These are phyloP conservation scores for Porites evermanni DNA, from an alignment of 92 coral and sea anemone genomes.

Conservation along the genomic window DNA sequence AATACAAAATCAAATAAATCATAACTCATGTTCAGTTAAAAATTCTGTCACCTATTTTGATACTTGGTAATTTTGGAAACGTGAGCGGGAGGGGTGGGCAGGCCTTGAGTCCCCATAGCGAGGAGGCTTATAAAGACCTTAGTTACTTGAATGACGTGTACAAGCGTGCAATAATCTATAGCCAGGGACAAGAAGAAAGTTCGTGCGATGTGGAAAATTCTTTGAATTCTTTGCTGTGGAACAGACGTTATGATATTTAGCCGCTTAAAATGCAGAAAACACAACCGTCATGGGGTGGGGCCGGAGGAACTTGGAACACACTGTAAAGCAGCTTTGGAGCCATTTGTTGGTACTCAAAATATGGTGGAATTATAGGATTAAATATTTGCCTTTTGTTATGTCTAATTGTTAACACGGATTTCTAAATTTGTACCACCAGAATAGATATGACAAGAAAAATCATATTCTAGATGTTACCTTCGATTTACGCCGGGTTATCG, in stretches of 20 bases:
- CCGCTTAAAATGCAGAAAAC: constrained; percentile 39
- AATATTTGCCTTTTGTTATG: no score
- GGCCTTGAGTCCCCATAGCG: constrained; percentile 38
- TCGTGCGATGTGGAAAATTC: constrained; percentile 78
- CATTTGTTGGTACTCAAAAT: constrained; percentile 35
- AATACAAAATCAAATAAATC: constrained; percentile 40
- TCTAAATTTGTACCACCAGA: not conserved
- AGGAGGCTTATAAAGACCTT: constrained; percentile 66
- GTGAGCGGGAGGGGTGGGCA: constrained; percentile 25
- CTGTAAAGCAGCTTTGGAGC: constrained; percentile 33
- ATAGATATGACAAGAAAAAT: no score
- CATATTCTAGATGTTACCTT: no score
- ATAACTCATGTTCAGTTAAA: not conserved
- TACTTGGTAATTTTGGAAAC: constrained; percentile 30
- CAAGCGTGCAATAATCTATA: constrained; percentile 25
- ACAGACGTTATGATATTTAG: constrained; percentile 47
- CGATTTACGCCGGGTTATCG: no score
- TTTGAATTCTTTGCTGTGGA: constrained; percentile 83
- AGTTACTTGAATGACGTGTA: constrained; percentile 52
- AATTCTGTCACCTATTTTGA: constrained; percentile 4
- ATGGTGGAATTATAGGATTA: constrained; percentile 14
- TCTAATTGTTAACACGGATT: no score
- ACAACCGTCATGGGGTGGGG: constrained; percentile 22
- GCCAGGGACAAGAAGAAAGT: constrained; percentile 19
- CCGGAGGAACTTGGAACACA: not conserved